Base-by-base conservation (phyloP, 2,113 vertebrate species). In the Oreotrochilus melanogaster region DNA sequence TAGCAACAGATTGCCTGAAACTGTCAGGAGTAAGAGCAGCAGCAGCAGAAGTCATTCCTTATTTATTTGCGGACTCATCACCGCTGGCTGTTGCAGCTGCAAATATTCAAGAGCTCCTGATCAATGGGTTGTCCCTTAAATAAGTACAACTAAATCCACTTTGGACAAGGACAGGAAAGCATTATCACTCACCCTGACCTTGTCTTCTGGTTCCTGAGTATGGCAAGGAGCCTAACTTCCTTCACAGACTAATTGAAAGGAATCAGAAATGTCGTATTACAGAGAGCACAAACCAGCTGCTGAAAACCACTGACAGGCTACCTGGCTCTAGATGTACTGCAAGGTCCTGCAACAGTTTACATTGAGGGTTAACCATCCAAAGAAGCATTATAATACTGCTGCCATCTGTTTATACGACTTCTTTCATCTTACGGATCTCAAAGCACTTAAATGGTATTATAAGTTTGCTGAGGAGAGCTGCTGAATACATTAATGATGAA, bases 1-100 rank as follows among this genome's bases (percentile, higher is more conserved):
- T 50, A 95, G 84, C 92, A 96, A 92, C 67, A 96, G 93, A 97
- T 81, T 93, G 88, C 81, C 92, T 95, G 58, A 89, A 94, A 61
- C 56, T 18, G 9, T 31, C 43, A 67, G 48, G 66, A 90, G n/a
- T 45, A 89, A 39, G 39, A 39, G 39, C 10, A 76, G 54, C 60
- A 75, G 33, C 62, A 87, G 24, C 81, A 91, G 37, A 96, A 96
- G 83, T 75, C 10, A 66, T 79, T 87, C 95, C 42, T 86, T 57
- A 51, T 81, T 97, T 79, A 88, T 92, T 88, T 83, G 71, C 57
- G 71, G 91, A 72, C 67, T 88, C 45, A 58, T 61, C 76, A 84
- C 47, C 9, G 19, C 51, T 62, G 84, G 83, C 71, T 25, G 16
- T 66, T 86, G 86, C 71, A 92, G 91, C 92, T 92, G 88, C 66